Percentiles rank a stretch among this genome's conserved stretches.
Evolutionary conservation across 2,113 vertebrate genomes (phyloP).

Genomic region (Choloepus hoffmanni): DNA sequence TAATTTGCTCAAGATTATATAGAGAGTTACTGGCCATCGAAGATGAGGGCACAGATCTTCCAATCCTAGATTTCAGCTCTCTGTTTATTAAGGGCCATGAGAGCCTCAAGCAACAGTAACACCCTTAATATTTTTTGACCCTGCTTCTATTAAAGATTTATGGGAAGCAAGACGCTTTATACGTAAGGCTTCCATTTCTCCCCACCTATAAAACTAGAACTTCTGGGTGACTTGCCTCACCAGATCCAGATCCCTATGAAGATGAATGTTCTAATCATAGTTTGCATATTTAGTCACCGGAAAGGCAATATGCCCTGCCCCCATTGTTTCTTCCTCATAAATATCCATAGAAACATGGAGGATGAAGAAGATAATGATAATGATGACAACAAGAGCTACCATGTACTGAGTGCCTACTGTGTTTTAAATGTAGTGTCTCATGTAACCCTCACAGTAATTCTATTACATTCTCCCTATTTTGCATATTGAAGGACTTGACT

Average conservation of each 20-base stretch:
- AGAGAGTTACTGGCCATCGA: neutral
- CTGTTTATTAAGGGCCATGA: neutral
- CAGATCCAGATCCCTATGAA: neutral
- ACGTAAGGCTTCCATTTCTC: neutral
- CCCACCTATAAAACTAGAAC: neutral
- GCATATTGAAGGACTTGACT: neutral
- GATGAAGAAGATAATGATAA: neutral
- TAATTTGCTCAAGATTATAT: neutral
- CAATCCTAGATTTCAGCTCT: neutral
- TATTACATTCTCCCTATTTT: neutral
- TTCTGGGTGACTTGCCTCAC: neutral
- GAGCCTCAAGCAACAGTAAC: neutral
- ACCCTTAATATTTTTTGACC: neutral
- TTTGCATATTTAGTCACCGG: neutral
- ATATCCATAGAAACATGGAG: neutral
- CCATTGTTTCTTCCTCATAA: neutral
- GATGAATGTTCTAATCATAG: neutral
- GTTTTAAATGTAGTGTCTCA: neutral
- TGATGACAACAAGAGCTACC: no score
- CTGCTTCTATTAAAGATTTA: neutral
- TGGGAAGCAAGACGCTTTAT: neutral
- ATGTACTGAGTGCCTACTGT: neutral
- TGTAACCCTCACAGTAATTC: constrained; percentile 3
- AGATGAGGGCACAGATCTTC: neutral
- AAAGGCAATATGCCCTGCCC: neutral